Base-by-base conservation (phyloP, 2,797 vertebrate species). In the Thaleichthys pacificus region DNA sequence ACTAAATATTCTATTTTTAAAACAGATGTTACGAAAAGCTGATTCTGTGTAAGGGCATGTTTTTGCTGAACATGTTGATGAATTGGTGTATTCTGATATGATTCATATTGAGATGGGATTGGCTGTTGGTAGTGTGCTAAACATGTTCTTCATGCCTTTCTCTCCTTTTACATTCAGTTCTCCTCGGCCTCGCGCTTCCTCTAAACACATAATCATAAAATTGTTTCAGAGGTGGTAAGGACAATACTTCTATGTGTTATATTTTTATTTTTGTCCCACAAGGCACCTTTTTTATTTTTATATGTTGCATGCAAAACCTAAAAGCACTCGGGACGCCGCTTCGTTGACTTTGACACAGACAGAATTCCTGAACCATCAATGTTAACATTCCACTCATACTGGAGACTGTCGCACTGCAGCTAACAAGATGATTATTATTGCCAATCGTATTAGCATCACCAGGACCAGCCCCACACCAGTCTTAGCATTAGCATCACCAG, bases 161-260 rank as follows among this genome's bases (percentile, higher is more conserved):
- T 93, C 89, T 93, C 86, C 85, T 93, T 91, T 92, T 91, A 93
- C 85, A 93, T 95, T 95, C 91, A 96, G 95, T 97, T 96, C 92
- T 90, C 91, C 90, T 90, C 89, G 87, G 91, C 93, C 89, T 91
- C 94, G 93, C 88, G 94, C 93, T 91, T 95, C 94, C 89, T 91
- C 93, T 96, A 96, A 95, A 95, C 93, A 90, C 93, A 80, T 96
- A 94, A 92, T 95, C 85, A 87, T 95, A 93, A 95, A 93, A 95
- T 91, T 95, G 93, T 93, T 96, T 92, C 94, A 93, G 93, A 93
- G 94, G 92, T 97, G 93, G 94, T 96, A 95, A 97, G 94, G 87
- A 93, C 78, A 89, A 91, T 78, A 83, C 85, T 91, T 89, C 81
- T 90, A 87, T 87, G 87, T 85, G 89, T 86, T 89, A 85, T 77